Conservation (phyloP, 1,140 invertebrate genomes). For the Leptinotarsa defecta region DNA sequence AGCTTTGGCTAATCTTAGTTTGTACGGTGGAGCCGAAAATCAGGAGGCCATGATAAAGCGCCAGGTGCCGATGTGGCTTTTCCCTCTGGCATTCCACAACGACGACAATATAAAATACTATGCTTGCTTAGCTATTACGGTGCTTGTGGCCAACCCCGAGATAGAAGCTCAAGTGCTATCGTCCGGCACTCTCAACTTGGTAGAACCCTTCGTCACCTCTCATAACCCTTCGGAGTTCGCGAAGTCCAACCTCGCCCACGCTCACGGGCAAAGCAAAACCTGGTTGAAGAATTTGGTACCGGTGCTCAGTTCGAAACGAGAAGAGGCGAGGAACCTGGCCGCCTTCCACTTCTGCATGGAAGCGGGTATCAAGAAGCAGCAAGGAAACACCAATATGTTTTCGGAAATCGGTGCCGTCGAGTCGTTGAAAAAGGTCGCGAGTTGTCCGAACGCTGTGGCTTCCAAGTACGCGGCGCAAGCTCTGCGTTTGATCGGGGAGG, state of each 20-base stretch:
- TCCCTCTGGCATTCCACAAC: slow-evolving; percentile 93
- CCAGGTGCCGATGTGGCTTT: slow-evolving; percentile 97
- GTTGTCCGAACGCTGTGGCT: slow-evolving; percentile 96
- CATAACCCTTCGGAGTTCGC: slow-evolving; percentile 96
- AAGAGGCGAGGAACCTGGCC: slow-evolving; percentile 94
- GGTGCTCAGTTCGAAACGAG: slow-evolving; percentile 92
- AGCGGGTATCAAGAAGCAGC: slow-evolving; percentile 95
- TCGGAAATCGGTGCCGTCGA: slow-evolving; percentile 94
- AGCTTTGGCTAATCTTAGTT: slow-evolving; percentile 92
- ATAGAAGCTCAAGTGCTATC: slow-evolving; percentile 95
- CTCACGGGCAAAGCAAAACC: slow-evolving; percentile 94
- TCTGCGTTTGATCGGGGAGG: slow-evolving; percentile 91
- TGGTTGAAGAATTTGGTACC: slow-evolving; percentile 94
- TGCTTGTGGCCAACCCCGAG: slow-evolving; percentile 96
- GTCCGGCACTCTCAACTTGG: slow-evolving; percentile 92
- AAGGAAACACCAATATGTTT: slow-evolving; percentile 94
- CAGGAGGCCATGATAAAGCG: slow-evolving; percentile 97
- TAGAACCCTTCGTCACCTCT: slow-evolving; percentile 93
- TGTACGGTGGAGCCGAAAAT: slow-evolving; percentile 96
- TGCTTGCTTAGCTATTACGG: slow-evolving; percentile 95
- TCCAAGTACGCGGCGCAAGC: slow-evolving; percentile 97
- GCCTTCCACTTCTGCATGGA: slow-evolving; percentile 99
- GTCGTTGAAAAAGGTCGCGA: slow-evolving; percentile 93
- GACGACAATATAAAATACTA: slow-evolving; percentile 99
- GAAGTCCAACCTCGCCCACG: slow-evolving; percentile 86